A percentile compares a stretch with the other conserved stretches of the same genome.
Evolutionary conservation across 2,888 invertebrate species (phyloP).

Genomic region (Tortricodes alternella): DNA sequence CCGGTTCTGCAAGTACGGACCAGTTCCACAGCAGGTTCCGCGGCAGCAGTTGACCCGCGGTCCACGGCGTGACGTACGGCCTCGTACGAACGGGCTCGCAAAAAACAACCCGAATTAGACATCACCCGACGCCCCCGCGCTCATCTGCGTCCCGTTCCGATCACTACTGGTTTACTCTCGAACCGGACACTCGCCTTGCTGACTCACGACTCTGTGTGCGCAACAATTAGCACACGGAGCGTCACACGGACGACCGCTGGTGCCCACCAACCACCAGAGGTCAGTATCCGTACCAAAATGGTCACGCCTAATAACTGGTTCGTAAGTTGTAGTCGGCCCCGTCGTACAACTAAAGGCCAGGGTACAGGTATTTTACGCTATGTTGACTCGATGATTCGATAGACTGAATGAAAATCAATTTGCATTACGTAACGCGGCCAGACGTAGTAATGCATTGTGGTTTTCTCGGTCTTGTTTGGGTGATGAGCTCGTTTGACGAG

Average conservation of each 20-base stretch:
- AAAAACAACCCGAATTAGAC: conserved; percentile 54
- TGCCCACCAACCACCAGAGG: conserved; percentile 72
- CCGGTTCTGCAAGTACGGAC: conserved; percentile 81
- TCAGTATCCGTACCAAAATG: conserved; percentile 82
- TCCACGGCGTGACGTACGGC: conserved; percentile 62
- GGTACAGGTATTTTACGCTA: conserved; percentile 77
- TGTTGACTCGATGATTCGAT: conserved; percentile 73
- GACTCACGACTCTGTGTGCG: conserved; percentile 69
- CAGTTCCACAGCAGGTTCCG: conserved; percentile 79
- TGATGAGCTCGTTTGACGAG: neutral
- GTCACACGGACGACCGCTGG: conserved; percentile 68
- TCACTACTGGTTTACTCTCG: conserved; percentile 53
- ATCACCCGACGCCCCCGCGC: conserved; percentile 48
- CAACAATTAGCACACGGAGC: conserved; percentile 77
- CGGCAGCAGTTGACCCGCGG: conserved; percentile 61
- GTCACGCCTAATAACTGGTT: conserved; percentile 83
- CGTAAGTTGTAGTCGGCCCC: conserved; percentile 77
- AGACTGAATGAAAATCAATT: conserved; percentile 62
- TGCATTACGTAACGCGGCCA: conserved; percentile 36
- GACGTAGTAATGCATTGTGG: conserved; percentile 21
- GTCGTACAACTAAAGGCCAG: conserved; percentile 76
- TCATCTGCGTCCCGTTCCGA: conserved; percentile 41
- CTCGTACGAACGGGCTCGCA: conserved; percentile 40
- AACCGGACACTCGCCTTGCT: conserved; percentile 64
- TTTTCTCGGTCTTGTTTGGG: conserved; percentile 29